Conservation (phyloP, 2,888 invertebrate species). For the Pristionchus japonicus region DNA sequence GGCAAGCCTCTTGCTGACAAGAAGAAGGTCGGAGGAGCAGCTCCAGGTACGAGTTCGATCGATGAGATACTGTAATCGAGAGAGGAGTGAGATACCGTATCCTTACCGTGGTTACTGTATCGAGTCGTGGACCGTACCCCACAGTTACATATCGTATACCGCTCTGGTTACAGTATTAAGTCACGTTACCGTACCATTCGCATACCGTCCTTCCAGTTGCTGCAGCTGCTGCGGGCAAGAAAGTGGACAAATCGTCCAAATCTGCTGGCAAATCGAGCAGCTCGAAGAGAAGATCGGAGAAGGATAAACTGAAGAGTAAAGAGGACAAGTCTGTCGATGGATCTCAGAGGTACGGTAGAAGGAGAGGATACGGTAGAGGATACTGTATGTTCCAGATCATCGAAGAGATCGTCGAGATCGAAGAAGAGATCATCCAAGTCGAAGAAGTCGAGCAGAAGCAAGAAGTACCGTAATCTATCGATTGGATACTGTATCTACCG, state of each 20-base stretch:
- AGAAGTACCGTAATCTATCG: not conserved
- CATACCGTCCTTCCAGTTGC: not conserved
- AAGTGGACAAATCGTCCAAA: not conserved
- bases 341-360: not conserved
- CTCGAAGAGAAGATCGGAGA: constrained; percentile 8
- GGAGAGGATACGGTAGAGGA: not conserved
- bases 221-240: not conserved
- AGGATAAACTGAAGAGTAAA: not conserved
- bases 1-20: not conserved
- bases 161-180: no score
- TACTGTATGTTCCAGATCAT: not conserved
- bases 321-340: not conserved
- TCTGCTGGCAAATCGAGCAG: not conserved
- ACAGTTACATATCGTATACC: no score
- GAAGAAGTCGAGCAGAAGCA: not conserved
- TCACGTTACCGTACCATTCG: not conserved
- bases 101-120: not conserved
- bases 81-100: not conserved
- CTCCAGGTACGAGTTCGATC: not conserved
- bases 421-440: not conserved
- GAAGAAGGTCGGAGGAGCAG: not conserved
- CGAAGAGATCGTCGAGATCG: not conserved
- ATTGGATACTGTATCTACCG: not conserved
- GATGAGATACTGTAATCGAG: not conserved
- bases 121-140: no score